Percentiles rank a stretch among this genome's conserved stretches.
These are phyloP conservation scores for Heliconius sara DNA, from an alignment of 2,888 invertebrate genomes.

Conservation along the genomic window DNA sequence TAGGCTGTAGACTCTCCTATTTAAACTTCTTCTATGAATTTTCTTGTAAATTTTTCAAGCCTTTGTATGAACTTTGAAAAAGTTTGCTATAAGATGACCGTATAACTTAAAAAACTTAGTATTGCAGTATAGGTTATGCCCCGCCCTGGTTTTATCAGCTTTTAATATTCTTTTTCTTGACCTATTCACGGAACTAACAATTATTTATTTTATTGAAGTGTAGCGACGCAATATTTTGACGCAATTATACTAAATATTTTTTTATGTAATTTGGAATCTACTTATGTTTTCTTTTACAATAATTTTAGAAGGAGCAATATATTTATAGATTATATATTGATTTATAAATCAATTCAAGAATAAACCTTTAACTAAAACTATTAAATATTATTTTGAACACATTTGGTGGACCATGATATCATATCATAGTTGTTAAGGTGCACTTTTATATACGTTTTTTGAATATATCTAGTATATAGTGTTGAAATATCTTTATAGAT, in stretches of 20 bases:
- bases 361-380: too few species aligned
- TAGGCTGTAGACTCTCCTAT: constrained; percentile 43
- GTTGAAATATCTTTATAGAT: not conserved
- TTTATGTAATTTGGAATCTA: too few species aligned
- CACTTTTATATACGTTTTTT: not conserved
- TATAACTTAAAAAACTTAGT: constrained; percentile 1
- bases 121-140: not conserved
- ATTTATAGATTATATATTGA: too few species aligned
- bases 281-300: too few species aligned
- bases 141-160: not conserved
- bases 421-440: not conserved
- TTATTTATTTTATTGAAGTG: not conserved
- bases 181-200: not conserved
- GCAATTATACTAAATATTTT: too few species aligned
- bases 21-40: constrained; percentile 29
- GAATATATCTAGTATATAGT: not conserved
- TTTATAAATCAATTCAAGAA: too few species aligned
- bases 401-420: too few species aligned
- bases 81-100: not conserved
- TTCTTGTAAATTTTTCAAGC: constrained; percentile 13
- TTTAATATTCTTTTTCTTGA: not conserved
- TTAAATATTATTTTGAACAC: too few species aligned
- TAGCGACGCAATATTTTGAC: too few species aligned
- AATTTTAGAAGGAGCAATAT: too few species aligned
- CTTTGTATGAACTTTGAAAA: constrained; percentile 14